phyloP scores from a whole-genome alignment of 2,888 invertebrate species.

The Drosophila mayaguana region DNA sequence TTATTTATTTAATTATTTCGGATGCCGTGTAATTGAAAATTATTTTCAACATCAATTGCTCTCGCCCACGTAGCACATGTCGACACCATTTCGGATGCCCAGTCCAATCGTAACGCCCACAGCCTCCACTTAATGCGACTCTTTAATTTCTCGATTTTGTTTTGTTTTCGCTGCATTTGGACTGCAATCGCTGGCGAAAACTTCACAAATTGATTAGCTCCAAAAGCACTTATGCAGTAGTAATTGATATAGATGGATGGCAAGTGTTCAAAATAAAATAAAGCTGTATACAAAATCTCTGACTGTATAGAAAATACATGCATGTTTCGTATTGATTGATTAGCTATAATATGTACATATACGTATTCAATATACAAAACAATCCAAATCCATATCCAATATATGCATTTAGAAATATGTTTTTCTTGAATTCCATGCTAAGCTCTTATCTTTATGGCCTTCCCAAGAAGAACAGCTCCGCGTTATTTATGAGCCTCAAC shows the following conservation, averaged over 20 bases:
- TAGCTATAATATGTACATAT: neutral
- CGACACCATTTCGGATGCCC: conserved; percentile 25
- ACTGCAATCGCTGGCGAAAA: conserved; percentile 11
- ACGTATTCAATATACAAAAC: neutral
- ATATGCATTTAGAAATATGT: neutral
- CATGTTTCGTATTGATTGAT: neutral
- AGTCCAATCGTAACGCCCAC: conserved; percentile 16
- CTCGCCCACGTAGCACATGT: conserved; percentile 28
- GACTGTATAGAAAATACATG: neutral
- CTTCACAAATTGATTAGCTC: conserved; percentile 19
- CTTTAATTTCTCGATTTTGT: neutral
- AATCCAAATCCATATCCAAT: neutral
- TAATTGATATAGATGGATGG: conserved; percentile 20
- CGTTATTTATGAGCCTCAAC: neutral
- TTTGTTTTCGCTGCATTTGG: conserved; percentile 16
- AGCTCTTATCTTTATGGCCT: conserved; percentile 6
- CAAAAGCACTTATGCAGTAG: conserved; percentile 17
- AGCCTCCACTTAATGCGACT: conserved; percentile 3
- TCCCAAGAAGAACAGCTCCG: neutral
- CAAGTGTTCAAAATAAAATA: neutral
- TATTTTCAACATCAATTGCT: conserved; percentile 46
- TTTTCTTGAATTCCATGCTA: neutral
- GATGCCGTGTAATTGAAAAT: conserved; percentile 44
- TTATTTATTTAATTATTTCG: neutral
- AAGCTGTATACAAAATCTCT: neutral